Evolutionary conservation across 2,888 invertebrate genomes (phyloP), one percentile per base, ranked within the genome.

Genomic region (Drosophila seclusa): DNA sequence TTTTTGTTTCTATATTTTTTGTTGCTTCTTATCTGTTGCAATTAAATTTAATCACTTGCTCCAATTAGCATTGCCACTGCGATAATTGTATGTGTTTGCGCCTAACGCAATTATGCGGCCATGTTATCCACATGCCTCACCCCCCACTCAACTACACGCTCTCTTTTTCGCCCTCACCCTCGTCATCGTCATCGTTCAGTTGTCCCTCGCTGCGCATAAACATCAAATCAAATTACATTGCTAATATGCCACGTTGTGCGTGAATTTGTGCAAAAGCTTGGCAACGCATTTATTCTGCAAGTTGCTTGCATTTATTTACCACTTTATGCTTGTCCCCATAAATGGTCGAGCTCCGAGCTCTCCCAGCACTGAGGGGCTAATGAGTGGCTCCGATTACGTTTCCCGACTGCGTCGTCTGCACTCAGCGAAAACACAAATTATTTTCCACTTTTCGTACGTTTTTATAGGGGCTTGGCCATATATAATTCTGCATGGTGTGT

Each of bases 181-280:
- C n/a, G n/a, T 40, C 36, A 11, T 42, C 21, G 42, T 7, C 32
- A 11, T 42, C 21, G 42, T 7, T 29, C 21, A n/a, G 18, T 36
- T 27, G 21, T 21, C 21, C 31, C 62, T 27, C 50, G 57, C 54
- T 38, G 67, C 76, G 63, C 81, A 82, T 83, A 85, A 85, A 86
- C 83, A 88, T 86, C 76, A 88, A 88, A 86, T 88, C 86, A 86
- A 86, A 86, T 88, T 87, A 83, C 83, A 78, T 88, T 82, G 80
- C 85, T 88, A 88, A 86, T 86, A 83, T 86, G 85, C 80, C 75
- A 68, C 79, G 86, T 87, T 86, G 82, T 69, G 61, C 72, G 69
- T 72, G 48, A 62, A 60, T 63, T 55, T 67, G 54, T 62, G 21
- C 68, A 21, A 31, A 24, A 49, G 58, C 69, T 48, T 68, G 62